Evolutionary conservation across 1,140 invertebrate genomes (phyloP).

Genomic region (Pentalonia nigronervosa): DNA sequence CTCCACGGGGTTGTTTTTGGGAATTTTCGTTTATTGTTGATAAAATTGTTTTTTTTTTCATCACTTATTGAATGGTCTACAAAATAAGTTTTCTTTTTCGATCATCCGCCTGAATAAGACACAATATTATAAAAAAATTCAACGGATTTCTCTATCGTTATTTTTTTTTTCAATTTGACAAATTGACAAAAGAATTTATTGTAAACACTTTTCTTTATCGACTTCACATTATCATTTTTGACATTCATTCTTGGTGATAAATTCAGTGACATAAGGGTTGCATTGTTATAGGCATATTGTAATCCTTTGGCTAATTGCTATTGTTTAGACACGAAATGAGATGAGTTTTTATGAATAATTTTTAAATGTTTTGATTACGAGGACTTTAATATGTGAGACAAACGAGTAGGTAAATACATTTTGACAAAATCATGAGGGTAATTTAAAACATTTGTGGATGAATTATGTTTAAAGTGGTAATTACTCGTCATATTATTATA

Average conservation of each 20-base stretch:
- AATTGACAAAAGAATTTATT: neutral
- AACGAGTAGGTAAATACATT: neutral
- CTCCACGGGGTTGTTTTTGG: slow-evolving; percentile 45
- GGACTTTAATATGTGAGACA: neutral
- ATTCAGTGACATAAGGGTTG: neutral
- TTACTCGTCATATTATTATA: neutral
- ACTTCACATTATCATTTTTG: neutral
- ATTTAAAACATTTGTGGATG: neutral
- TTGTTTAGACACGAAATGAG: neutral
- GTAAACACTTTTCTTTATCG: neutral
- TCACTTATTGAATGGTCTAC: slow-evolving; percentile 46
- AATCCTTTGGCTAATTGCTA: neutral
- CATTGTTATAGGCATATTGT: neutral
- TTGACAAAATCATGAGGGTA: neutral
- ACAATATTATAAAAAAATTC: slow-evolving; percentile 50
- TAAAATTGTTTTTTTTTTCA: slow-evolving; percentile 50
- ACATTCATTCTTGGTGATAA: neutral
- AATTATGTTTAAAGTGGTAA: neutral
- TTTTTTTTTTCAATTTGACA: neutral
- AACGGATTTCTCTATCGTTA: slow-evolving; percentile 6
- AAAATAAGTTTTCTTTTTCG: slow-evolving; percentile 49
- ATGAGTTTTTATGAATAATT: neutral
- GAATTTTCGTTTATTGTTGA: slow-evolving; percentile 50
- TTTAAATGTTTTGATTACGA: slow-evolving; percentile 18
- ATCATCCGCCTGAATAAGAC: slow-evolving; percentile 35